These are phyloP conservation scores for Thaleichthys pacificus DNA, from an alignment of 2,797 vertebrate genomes.

Conservation along the genomic window DNA sequence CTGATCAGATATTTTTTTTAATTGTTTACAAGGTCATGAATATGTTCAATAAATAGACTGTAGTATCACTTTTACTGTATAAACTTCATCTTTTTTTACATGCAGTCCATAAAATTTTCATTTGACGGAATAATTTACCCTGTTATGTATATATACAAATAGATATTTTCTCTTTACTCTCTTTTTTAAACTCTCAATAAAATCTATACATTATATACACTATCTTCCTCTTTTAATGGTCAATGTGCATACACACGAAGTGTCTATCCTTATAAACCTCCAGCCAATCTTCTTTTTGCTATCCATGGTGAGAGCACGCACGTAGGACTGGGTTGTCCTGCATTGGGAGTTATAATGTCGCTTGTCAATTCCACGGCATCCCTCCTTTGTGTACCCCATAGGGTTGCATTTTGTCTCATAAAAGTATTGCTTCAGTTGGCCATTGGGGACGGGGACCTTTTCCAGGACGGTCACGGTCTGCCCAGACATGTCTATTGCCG, in stretches of 20 bases:
- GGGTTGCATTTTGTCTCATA: conserved; percentile 99
- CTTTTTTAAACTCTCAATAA: conserved; percentile 97
- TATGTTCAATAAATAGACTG: conserved; percentile 99
- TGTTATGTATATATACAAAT: conserved; percentile 99
- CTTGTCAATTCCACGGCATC: conserved; percentile 99
- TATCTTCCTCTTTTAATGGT: conserved; percentile 99
- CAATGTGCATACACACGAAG: conserved; percentile 99
- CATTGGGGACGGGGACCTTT: conserved; percentile 96
- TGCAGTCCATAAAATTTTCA: conserved; percentile 99
- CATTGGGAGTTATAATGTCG: conserved; percentile 99
- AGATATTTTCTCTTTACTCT: conserved; percentile 96
- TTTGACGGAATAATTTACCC: conserved; percentile 99
- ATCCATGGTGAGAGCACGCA: conserved; percentile 99
- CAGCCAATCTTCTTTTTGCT: conserved; percentile 99
- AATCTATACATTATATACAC: conserved; percentile 98
- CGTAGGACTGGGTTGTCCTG: conserved; percentile 99
- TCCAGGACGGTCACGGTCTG: conserved; percentile 97
- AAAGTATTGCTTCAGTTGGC: conserved; percentile 99
- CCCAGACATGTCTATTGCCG: conserved; percentile 99
- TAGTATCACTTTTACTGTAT: conserved; percentile 99
- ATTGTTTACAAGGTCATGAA: conserved; percentile 99
- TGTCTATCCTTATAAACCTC: conserved; percentile 99
- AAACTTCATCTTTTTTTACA: conserved; percentile 99
- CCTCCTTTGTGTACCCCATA: conserved; percentile 98
- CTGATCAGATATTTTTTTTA: conserved; percentile 86